These are phyloP conservation scores for Clarias platycephalus DNA, from an alignment of 2,797 vertebrate genomes.

Conservation along the genomic window DNA sequence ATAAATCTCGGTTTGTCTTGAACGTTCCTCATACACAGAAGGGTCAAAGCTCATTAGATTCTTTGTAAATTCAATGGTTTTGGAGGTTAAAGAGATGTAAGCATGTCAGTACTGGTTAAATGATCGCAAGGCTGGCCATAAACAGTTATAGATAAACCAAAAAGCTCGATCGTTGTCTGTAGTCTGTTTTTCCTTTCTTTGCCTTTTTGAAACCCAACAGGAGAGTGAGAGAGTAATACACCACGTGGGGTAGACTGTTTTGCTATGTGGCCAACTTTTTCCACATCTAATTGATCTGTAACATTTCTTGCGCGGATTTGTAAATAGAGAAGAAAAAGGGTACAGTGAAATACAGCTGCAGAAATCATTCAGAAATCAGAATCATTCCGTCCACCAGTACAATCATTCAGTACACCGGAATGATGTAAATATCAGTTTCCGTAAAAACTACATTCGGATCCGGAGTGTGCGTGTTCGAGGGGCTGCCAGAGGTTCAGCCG, in stretches of 20 bases:
- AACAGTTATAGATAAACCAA: background rate
- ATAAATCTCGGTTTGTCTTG: too few species aligned
- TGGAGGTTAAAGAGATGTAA: background rate
- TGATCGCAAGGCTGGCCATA: background rate
- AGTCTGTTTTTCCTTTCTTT: background rate
- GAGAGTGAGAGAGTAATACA: background rate
- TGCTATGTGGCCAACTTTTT: background rate
- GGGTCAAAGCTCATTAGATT: background rate
- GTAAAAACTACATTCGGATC: background rate
- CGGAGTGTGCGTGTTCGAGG: background rate
- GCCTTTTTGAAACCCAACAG: background rate
- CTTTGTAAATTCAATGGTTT: background rate
- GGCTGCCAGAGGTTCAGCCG: background rate
- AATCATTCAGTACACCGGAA: too few species aligned
- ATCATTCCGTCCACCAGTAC: too few species aligned
- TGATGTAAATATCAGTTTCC: constrained; percentile 19
- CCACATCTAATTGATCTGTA: background rate
- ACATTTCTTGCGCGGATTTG: background rate
- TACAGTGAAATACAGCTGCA: constrained; percentile 6
- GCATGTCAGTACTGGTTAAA: background rate
- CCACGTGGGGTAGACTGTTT: background rate
- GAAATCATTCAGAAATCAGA: background rate
- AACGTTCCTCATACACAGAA: too few species aligned
- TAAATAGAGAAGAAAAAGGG: constrained; percentile 1
- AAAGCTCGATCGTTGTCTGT: background rate